Evolutionary conservation across 2,797 vertebrate species (phyloP).

Genomic region (Austrolebias charrua): DNA sequence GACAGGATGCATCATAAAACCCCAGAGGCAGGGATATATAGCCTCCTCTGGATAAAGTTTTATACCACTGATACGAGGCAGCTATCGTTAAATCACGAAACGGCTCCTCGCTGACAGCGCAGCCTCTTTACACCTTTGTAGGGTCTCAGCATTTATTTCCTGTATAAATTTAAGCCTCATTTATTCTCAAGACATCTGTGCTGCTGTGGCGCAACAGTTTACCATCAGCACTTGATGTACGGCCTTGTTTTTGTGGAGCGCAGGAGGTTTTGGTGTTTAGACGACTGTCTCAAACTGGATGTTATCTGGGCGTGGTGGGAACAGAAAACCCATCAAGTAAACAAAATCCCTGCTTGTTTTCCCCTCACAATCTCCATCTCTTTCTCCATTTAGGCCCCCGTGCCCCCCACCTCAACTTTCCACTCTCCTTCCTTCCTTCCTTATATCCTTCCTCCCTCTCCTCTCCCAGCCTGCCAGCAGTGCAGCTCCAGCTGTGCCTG

Average conservation of each 20-base stretch:
- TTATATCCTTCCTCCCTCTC: not conserved
- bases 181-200: slow-evolving; percentile 14
- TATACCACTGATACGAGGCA: not conserved
- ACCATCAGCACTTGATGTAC: slow-evolving; percentile 21
- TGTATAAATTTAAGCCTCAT: slow-evolving; percentile 18
- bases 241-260: slow-evolving; percentile 34
- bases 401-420: slow-evolving; percentile 14
- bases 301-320: slow-evolving; percentile 70
- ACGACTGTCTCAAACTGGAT: slow-evolving; percentile 39
- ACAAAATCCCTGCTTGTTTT: slow-evolving; percentile 49
- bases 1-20: not conserved
- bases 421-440: slow-evolving; percentile 23
- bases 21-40: not conserved
- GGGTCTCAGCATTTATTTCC: slow-evolving; percentile 18
- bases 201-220: slow-evolving; percentile 11
- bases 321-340: slow-evolving; percentile 46
- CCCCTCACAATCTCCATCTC: slow-evolving; percentile 30
- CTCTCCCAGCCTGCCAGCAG: slow-evolving; percentile 36
- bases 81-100: slow-evolving; percentile 11
- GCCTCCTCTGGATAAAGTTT: slow-evolving; percentile 2
- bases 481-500: slow-evolving; percentile 60
- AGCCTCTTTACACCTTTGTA: slow-evolving; percentile 18
- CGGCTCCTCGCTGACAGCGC: slow-evolving; percentile 2
- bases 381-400: slow-evolving; percentile 5
- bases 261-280: slow-evolving; percentile 37